Conservation (phyloP, 2,797 vertebrate genomes). For the Megalops cyprinoides region DNA sequence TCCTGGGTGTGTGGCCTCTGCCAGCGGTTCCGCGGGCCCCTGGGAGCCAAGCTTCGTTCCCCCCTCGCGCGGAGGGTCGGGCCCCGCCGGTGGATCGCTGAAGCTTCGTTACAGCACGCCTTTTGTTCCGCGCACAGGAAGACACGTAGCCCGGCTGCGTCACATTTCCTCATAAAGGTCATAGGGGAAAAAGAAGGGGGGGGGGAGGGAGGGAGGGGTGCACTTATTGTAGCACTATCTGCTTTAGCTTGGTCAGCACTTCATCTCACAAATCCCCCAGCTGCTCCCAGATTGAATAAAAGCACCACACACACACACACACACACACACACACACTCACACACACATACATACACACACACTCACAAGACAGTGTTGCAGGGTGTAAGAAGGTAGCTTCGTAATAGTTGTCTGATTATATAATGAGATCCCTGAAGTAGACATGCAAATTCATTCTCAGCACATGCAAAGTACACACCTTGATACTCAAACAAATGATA, state of each 20-base stretch:
- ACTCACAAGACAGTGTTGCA: not conserved
- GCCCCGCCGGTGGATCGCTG: not conserved
- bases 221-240: conserved; percentile 7
- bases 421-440: not conserved
- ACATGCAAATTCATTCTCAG: not conserved
- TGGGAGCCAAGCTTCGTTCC: conserved; percentile 6
- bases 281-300: conserved; percentile 2
- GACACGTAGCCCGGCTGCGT: conserved; percentile 48
- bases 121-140: conserved; percentile 56
- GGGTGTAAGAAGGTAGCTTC: not conserved
- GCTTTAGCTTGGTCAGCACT: not conserved
- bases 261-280: not conserved
- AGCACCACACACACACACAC: not conserved
- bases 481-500: not conserved
- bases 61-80: not conserved
- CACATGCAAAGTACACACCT: not conserved
- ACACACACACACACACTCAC: no score
- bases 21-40: not conserved
- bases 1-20: not conserved
- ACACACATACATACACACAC: not conserved
- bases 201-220: not conserved
- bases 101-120: conserved; percentile 32
- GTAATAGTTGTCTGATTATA: not conserved
- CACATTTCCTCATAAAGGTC: conserved; percentile 60
- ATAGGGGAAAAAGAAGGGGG: conserved; percentile 45